Percentiles rank a stretch among this genome's conserved stretches.
Conservation (phyloP, 2,888 invertebrate species). For the Plutella xylostella region DNA sequence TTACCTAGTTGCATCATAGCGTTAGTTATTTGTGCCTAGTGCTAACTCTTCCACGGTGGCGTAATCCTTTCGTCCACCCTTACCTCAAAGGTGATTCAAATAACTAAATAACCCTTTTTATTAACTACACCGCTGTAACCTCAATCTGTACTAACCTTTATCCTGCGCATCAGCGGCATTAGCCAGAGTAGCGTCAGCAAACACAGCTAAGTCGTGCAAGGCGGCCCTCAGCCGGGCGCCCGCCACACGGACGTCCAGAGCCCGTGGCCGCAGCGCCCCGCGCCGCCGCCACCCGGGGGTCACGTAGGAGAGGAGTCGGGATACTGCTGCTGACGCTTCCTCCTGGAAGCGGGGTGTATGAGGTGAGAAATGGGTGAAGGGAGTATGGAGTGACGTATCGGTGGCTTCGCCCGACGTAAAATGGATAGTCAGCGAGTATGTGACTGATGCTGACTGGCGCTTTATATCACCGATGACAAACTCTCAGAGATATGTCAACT, state of each 20-base stretch:
- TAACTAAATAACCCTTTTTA: too few species aligned
- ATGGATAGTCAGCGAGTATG: too few species aligned
- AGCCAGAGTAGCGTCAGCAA: constrained; percentile 88
- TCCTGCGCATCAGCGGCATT: constrained; percentile 87
- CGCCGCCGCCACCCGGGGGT: constrained; percentile 85
- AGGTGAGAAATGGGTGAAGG: neutral
- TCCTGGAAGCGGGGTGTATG: constrained; percentile 29
- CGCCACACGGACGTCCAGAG: constrained; percentile 87
- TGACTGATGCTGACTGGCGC: too few species aligned
- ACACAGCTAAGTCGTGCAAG: constrained; percentile 88
- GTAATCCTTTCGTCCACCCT: too few species aligned
- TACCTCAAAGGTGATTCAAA: too few species aligned
- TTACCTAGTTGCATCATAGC: too few species aligned
- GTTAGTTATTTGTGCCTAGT: too few species aligned
- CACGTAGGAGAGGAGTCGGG: constrained; percentile 78
- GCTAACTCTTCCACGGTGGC: too few species aligned
- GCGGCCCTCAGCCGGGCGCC: constrained; percentile 82
- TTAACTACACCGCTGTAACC: too few species aligned
- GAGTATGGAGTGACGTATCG: neutral
- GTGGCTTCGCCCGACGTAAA: too few species aligned
- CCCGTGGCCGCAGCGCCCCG: constrained; percentile 80
- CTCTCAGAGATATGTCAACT: too few species aligned
- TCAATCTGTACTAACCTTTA: constrained; percentile 61
- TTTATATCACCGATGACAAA: too few species aligned
- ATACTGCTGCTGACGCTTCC: constrained; percentile 86